These are phyloP conservation scores for Clupea harengus DNA, from an alignment of 2,113 vertebrate species.

Conservation along the genomic window DNA sequence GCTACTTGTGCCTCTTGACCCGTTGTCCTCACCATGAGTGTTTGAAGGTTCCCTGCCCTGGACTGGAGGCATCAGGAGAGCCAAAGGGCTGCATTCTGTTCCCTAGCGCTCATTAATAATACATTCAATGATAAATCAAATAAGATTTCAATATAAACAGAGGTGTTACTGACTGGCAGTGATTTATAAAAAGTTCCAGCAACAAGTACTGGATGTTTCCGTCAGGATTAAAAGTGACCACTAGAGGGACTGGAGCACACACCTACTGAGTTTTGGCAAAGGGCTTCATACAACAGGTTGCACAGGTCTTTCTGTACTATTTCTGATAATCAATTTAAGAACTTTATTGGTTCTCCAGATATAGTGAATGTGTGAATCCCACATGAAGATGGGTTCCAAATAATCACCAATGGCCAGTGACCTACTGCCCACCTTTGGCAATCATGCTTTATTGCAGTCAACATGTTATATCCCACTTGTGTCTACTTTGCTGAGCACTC, in stretches of 20 bases:
- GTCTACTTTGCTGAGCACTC: not conserved
- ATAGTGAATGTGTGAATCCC: not conserved
- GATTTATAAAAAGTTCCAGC: no score
- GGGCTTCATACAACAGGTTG: not conserved
- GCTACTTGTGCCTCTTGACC: constrained; percentile 46
- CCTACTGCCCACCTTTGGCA: constrained; percentile 62
- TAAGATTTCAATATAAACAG: not conserved
- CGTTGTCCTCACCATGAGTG: constrained; percentile 7
- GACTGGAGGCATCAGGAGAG: not conserved
- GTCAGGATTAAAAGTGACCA: not conserved
- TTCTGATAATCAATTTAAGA: not conserved
- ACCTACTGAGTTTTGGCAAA: not conserved
- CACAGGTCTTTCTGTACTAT: not conserved
- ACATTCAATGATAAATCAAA: not conserved
- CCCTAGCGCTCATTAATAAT: not conserved
- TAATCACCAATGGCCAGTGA: constrained; percentile 31
- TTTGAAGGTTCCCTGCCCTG: not conserved
- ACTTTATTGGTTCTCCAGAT: not conserved
- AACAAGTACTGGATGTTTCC: not conserved
- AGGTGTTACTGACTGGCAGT: not conserved
- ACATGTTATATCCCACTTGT: constrained; percentile 44
- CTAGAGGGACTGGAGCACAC: not conserved
- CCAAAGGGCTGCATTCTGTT: not conserved
- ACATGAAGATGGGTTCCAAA: not conserved
- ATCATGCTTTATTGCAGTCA: constrained; percentile 51